Evolutionary conservation across 2,888 invertebrate genomes (phyloP).

Genomic region (Athripsodes cinereus): DNA sequence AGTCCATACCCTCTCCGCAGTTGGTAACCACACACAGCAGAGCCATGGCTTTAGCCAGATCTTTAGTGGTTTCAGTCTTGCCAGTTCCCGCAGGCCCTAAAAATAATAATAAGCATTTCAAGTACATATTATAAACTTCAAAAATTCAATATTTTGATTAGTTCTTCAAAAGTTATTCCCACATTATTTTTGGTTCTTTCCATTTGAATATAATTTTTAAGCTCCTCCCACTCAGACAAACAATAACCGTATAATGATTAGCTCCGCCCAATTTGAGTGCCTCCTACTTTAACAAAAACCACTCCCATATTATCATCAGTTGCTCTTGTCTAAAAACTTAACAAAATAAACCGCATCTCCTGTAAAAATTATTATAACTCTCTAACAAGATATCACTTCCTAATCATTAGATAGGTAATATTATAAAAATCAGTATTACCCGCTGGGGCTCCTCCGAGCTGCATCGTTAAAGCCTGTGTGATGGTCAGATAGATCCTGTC

Average conservation of each 20-base stretch:
- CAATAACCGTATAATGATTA: too few relatives aligned
- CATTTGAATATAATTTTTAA: too few relatives aligned
- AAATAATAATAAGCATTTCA: too few relatives aligned
- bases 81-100: conserved; percentile 73
- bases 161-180: too few relatives aligned
- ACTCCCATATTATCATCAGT: background rate
- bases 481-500: conserved; percentile 90
- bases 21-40: conserved; percentile 80
- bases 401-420: conserved; percentile 1
- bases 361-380: too few relatives aligned
- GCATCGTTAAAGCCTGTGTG: conserved; percentile 88
- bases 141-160: too few relatives aligned
- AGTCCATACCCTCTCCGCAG: conserved; percentile 93
- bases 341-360: too few relatives aligned
- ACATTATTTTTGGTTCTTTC: too few relatives aligned
- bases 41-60: conserved; percentile 84
- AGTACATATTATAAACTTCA: background rate
- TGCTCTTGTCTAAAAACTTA: background rate
- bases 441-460: conserved; percentile 86
- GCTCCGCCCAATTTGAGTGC: too few relatives aligned
- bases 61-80: conserved; percentile 89
- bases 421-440: conserved; percentile 41
- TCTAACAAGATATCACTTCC: too few relatives aligned
- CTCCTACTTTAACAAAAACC: too few relatives aligned
- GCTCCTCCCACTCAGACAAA: too few relatives aligned